These are phyloP conservation scores for Agelaius phoeniceus DNA, from an alignment of 2,113 vertebrate species.

Conservation along the genomic window DNA sequence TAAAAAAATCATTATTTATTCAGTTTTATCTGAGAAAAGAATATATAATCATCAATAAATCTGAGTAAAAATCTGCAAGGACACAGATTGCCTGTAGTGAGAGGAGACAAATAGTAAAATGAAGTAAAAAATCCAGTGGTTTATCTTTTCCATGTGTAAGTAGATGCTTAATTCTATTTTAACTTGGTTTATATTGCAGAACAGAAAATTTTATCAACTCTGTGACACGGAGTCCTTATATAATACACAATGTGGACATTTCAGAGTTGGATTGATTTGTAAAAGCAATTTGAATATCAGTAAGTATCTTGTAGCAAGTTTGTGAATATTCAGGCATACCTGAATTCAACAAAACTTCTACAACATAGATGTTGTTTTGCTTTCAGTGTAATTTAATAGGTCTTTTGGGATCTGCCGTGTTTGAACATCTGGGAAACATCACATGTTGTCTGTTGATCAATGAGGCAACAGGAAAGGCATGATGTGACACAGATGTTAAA, in stretches of 20 bases:
- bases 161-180: background rate
- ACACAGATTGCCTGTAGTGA: background rate
- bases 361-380: slow-evolving; percentile 29
- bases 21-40: background rate
- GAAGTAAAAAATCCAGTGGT: background rate
- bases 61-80: background rate
- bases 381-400: slow-evolving; percentile 53
- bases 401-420: slow-evolving; percentile 44
- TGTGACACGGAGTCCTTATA: background rate
- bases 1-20: background rate
- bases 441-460: slow-evolving; percentile 52
- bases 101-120: background rate
- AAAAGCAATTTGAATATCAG: slow-evolving; percentile 1
- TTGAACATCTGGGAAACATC: slow-evolving; percentile 74
- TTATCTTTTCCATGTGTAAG: background rate
- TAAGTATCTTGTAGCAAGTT: background rate
- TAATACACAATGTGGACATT: background rate
- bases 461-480: slow-evolving; percentile 71
- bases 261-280: background rate
- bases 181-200: background rate
- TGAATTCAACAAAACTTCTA: slow-evolving; percentile 6
- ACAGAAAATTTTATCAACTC: background rate
- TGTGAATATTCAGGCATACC: slow-evolving; percentile 18
- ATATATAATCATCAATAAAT: background rate
- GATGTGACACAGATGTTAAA: slow-evolving; percentile 73